Conservation (phyloP, 2,113 vertebrate species). For the Cranoglanis bouderius region DNA sequence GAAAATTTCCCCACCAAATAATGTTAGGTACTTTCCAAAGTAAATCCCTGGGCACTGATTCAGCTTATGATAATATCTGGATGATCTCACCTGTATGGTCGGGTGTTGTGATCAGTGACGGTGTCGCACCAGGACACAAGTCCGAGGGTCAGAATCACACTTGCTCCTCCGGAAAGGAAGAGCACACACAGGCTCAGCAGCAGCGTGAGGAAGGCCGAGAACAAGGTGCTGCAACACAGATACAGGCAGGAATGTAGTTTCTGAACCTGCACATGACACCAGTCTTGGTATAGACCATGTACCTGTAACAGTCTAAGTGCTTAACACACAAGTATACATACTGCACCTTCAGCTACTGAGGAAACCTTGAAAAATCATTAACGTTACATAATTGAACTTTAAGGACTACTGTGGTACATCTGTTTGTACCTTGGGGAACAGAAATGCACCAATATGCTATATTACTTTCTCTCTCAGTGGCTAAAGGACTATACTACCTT, state of each 20-base stretch:
- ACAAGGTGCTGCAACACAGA: constrained; percentile 70
- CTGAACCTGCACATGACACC: background rate
- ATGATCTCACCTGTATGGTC: constrained; percentile 67
- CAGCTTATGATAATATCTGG: background rate
- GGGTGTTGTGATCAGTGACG: constrained; percentile 68
- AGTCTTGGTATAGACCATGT: no score
- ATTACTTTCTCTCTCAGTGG: no score
- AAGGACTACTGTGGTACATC: background rate
- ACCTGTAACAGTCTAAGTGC: background rate
- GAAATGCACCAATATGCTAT: background rate
- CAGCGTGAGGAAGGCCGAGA: constrained; percentile 76
- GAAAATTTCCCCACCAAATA: background rate
- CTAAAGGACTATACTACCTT: background rate
- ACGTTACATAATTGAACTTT: background rate
- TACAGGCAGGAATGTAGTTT: background rate
- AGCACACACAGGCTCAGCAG: constrained; percentile 74
- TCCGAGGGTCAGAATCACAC: constrained; percentile 72
- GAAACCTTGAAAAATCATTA: background rate
- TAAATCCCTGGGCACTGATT: background rate
- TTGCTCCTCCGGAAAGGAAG: constrained; percentile 75
- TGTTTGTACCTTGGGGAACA: background rate
- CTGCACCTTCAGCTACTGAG: background rate
- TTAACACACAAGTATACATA: background rate
- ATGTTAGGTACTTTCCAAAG: no score
- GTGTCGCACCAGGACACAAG: constrained; percentile 77